These are phyloP conservation scores for Potamarius usumacintae DNA, from an alignment of 2,113 vertebrate species.

Conservation along the genomic window DNA sequence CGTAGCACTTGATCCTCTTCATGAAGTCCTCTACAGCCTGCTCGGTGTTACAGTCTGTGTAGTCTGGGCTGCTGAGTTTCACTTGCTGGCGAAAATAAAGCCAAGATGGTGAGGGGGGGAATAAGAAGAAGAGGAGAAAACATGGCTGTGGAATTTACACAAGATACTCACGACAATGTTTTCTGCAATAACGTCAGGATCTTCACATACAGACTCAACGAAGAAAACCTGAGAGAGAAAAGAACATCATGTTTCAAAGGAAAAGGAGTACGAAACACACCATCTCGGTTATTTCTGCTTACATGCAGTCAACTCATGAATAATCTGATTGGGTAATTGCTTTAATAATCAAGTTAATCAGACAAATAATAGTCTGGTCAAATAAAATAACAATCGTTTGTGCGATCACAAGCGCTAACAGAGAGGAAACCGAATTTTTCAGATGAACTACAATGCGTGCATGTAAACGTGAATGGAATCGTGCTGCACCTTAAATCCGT, in stretches of 20 bases:
- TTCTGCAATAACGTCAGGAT: slow-evolving; percentile 93
- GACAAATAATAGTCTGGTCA: not conserved
- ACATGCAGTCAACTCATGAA: not conserved
- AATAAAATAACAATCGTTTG: not conserved
- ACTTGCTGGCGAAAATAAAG: slow-evolving; percentile 81
- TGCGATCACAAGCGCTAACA: not conserved
- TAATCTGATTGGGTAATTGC: not conserved
- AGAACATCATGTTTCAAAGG: not conserved
- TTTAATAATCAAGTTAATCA: not conserved
- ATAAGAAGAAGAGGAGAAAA: fast-evolving
- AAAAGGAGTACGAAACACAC: not conserved
- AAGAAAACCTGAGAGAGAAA: slow-evolving; percentile 84
- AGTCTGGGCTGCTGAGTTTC: slow-evolving; percentile 94
- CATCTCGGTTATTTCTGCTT: not conserved
- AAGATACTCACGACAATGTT: slow-evolving; percentile 90
- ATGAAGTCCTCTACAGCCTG: slow-evolving; percentile 94
- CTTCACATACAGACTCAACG: slow-evolving; percentile 95
- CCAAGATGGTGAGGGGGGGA: not conserved
- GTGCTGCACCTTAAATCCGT: slow-evolving; percentile 88
- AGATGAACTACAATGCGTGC: not conserved
- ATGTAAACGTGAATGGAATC: no score
- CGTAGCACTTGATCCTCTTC: slow-evolving; percentile 96
- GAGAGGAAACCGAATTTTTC: not conserved
- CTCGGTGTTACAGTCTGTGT: slow-evolving; percentile 88
- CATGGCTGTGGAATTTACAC: not conserved